Percentiles rank a stretch among this genome's conserved stretches.
phyloP scores from a whole-genome alignment of 2,113 vertebrate genomes.

The Mungos mungo region DNA sequence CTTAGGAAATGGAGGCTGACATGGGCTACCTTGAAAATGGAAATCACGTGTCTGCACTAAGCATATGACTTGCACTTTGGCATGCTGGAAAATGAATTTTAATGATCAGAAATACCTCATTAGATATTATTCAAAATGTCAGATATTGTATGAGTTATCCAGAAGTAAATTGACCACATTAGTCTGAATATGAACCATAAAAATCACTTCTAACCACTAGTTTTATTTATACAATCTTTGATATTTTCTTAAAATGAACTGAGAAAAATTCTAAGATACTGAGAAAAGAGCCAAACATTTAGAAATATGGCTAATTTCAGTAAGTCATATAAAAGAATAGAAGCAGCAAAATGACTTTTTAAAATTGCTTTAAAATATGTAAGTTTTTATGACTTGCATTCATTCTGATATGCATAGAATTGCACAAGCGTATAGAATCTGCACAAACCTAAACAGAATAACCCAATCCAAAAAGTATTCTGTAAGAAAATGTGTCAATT shows the following conservation, averaged over 20 bases:
- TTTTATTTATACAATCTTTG: background rate
- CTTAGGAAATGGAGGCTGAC: background rate
- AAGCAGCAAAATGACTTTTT: slow-evolving; percentile 2
- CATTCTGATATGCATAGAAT: background rate
- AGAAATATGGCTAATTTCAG: background rate
- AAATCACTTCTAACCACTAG: background rate
- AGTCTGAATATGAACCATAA: background rate
- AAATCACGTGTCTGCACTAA: background rate
- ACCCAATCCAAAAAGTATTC: background rate
- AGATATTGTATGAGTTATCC: background rate
- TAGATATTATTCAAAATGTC: background rate
- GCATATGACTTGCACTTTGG: background rate
- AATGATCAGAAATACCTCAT: background rate
- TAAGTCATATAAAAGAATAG: background rate
- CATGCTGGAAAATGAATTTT: background rate
- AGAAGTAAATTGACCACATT: background rate
- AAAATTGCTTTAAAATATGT: background rate
- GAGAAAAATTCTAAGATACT: background rate
- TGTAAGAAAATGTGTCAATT: background rate
- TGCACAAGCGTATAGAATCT: background rate
- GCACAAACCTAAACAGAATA: background rate
- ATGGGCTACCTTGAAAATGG: background rate
- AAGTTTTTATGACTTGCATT: background rate
- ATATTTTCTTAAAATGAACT: background rate
- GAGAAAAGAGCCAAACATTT: background rate